Evolutionary conservation across 2,888 invertebrate genomes (phyloP), one percentile per base, ranked within the genome.

Genomic region (Epinotia nisella): DNA sequence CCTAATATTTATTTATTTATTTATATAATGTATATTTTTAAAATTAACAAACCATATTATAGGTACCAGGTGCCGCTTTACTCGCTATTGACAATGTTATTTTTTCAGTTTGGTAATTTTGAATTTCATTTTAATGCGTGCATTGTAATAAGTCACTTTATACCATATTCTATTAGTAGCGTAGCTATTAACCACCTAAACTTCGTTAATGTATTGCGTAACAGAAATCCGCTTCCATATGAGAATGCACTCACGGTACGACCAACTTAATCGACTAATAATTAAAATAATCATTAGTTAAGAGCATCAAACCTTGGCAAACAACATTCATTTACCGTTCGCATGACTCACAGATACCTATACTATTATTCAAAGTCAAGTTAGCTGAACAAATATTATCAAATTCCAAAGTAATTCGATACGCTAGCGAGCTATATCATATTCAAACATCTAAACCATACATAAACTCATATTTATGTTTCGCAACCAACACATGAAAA

Each of bases 351-450:
- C 29, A 24, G 13, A 55, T 59, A n/a, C n/a, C n/a, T n/a, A n/a
- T n/a, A 61, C 35, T 35, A 35, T 35, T 35, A 70, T 55, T 60
- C 35, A 62, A 56, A 67, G 61, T 39, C 56, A 51, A 62, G 56
- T 62, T n/a, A 56, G 61, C 61, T 72, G 67, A 39, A 39, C 39
- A 61, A 72, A 72, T 68, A 68, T 72, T 68, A 62, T 45, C 71
- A 67, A 61, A 72, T 72, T 72, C 67, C 67, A 56, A 49, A 7
- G 39, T 39, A 49, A 39, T 71, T 55, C 21, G 66, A 67, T 71
- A 60, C 66, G 56, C 56, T 17, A 3, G 17, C 35, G 60, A 41
- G 62, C 11, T 19, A 55, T 71, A 17, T 49, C 19, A 35, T 35
- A 41, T 24, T 9, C 10, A 24, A 62, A 62, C 45, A 45, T 24